Percentiles rank a stretch among this genome's conserved stretches.
These are phyloP conservation scores for Fistularia tabacaria DNA, from an alignment of 2,797 vertebrate genomes.

Conservation along the genomic window DNA sequence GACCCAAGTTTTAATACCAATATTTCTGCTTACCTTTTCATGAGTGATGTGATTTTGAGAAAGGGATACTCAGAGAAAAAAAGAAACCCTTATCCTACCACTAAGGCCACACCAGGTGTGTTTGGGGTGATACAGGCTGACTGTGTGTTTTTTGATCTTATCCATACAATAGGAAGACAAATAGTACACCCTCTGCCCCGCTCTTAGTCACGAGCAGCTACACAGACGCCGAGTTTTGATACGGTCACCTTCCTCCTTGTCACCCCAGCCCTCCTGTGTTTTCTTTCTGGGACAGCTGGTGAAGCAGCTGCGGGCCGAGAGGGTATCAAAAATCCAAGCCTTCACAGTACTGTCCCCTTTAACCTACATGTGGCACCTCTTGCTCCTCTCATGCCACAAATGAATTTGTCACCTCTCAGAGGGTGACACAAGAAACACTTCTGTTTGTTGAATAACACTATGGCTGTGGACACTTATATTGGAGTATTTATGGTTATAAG, in stretches of 20 bases:
- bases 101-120: constrained; percentile 33
- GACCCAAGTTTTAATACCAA: too few species aligned
- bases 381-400: constrained; percentile 25
- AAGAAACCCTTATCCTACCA: not conserved
- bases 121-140: constrained; percentile 18
- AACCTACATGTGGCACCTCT: constrained; percentile 45
- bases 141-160: constrained; percentile 48
- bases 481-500: too few species aligned
- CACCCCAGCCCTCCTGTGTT: constrained; percentile 3
- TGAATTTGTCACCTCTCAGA: constrained; percentile 22
- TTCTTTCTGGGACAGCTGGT: constrained; percentile 58
- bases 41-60: too few species aligned
- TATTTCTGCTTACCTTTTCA: too few species aligned
- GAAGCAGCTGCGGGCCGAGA: constrained; percentile 63
- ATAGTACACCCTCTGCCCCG: constrained; percentile 34
- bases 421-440: too few species aligned
- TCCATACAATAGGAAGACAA: constrained; percentile 41
- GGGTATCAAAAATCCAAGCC: constrained; percentile 49
- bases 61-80: not conserved
- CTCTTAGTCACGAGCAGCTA: constrained; percentile 17
- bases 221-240: constrained; percentile 43
- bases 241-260: constrained; percentile 43
- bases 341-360: constrained; percentile 50
- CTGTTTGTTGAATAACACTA: too few species aligned
- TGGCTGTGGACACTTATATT: too few species aligned